Evolutionary conservation across 2,797 vertebrate species (phyloP).

Genomic region (Pseudotriccus pelzelni): DNA sequence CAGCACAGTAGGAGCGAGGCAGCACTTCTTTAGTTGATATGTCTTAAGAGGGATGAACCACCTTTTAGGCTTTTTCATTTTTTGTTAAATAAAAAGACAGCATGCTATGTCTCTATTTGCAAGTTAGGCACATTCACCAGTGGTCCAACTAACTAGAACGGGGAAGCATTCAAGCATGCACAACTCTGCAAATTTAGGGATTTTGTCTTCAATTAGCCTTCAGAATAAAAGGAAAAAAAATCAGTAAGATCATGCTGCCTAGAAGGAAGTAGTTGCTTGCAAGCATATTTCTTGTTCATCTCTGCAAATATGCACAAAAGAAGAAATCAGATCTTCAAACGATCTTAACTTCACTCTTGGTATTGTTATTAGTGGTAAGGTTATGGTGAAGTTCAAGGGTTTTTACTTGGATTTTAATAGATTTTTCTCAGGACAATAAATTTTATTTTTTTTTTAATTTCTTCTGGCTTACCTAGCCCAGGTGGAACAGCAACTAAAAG

Average conservation of each 20-base stretch:
- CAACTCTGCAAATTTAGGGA: not conserved
- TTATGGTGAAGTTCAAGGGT: not conserved
- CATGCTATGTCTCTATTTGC: not conserved
- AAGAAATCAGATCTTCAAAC: not conserved
- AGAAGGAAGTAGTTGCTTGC: not conserved
- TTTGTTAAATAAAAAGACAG: not conserved
- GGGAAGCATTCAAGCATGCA: not conserved
- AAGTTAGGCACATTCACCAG: not conserved
- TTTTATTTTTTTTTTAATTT: not conserved
- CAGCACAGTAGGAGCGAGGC: rapidly evolving
- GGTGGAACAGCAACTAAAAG: not conserved
- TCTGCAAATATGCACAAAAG: not conserved
- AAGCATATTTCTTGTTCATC: not conserved
- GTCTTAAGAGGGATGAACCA: not conserved
- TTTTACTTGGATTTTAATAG: not conserved
- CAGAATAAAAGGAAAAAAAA: not conserved
- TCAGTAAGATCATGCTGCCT: not conserved
- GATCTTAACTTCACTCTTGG: not conserved
- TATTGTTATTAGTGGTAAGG: not conserved
- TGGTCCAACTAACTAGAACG: not conserved
- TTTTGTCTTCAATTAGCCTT: not conserved
- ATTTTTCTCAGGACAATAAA: not conserved
- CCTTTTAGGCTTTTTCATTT: not conserved
- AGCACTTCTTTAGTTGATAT: not conserved
- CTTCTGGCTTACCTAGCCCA: not conserved